Evolutionary conservation across 2,113 vertebrate genomes (phyloP).

Genomic region (Upupa epops): DNA sequence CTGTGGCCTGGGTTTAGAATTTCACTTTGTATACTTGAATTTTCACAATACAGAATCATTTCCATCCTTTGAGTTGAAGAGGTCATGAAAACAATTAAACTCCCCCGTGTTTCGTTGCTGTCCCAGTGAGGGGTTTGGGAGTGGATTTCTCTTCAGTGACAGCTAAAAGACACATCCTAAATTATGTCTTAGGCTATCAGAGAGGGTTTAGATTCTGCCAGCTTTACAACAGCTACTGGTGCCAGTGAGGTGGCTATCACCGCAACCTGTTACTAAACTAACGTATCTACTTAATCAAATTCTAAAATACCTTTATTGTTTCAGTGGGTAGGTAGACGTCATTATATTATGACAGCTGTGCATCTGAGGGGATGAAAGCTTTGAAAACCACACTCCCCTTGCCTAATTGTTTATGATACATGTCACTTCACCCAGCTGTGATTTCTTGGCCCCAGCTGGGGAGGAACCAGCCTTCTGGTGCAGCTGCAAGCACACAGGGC

Average conservation of each 20-base stretch:
- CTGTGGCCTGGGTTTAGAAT: not conserved
- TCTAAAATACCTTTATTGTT: not conserved
- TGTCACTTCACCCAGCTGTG: not conserved
- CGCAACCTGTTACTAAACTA: not conserved
- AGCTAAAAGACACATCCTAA: not conserved
- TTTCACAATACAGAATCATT: not conserved
- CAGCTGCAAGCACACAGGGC: not conserved
- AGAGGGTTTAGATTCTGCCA: not conserved
- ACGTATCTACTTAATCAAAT: not conserved
- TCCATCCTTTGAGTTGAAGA: not conserved
- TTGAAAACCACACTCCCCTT: not conserved
- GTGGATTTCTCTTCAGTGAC: not conserved
- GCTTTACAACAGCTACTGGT: not conserved
- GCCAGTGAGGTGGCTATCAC: accelerated
- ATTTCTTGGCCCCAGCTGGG: not conserved
- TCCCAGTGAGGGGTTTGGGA: not conserved
- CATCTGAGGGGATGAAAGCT: not conserved
- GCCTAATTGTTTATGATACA: not conserved
- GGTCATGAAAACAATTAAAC: not conserved
- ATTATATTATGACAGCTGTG: not conserved
- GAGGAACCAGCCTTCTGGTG: not conserved
- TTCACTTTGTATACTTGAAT: not conserved
- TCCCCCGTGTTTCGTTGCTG: not conserved
- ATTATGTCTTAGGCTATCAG: not conserved
- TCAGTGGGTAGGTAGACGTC: not conserved